These are phyloP conservation scores for Ophraella communa DNA, from an alignment of 2,888 invertebrate genomes.

Conservation along the genomic window DNA sequence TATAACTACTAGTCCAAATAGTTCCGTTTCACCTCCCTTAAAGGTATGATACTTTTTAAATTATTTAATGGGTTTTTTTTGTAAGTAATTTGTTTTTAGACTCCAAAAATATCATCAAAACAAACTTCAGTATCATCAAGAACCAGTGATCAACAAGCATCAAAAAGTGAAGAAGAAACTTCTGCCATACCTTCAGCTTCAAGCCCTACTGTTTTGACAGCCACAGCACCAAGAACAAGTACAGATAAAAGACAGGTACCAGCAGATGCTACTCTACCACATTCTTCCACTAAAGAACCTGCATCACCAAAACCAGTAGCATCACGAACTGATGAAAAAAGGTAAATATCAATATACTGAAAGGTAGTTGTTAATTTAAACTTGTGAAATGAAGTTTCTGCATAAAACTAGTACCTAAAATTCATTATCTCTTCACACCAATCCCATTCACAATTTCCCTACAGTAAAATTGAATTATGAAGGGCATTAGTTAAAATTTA, in stretches of 20 bases:
- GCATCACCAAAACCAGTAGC: slow-evolving; percentile 54
- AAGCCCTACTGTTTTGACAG: slow-evolving; percentile 56
- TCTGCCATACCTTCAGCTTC: slow-evolving; percentile 53
- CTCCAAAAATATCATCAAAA: slow-evolving; percentile 38
- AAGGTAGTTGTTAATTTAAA: too few species aligned
- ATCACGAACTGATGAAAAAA: slow-evolving; percentile 52
- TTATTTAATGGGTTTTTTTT: too few species aligned
- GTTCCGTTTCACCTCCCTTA: slow-evolving; percentile 61
- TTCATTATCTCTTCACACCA: too few species aligned
- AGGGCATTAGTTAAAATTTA: too few species aligned
- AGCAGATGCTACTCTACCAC: slow-evolving; percentile 54
- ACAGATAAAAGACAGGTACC: slow-evolving; percentile 53
- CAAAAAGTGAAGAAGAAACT: slow-evolving; percentile 53
- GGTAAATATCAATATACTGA: too few species aligned
- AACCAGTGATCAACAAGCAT: slow-evolving; percentile 63
- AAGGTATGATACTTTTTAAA: slow-evolving; percentile 52
- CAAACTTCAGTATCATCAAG: slow-evolving; percentile 38
- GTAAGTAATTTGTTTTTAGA: too few species aligned
- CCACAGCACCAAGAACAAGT: slow-evolving; percentile 55
- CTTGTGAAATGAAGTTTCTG: too few species aligned
- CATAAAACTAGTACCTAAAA: too few species aligned
- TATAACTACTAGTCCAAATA: slow-evolving; percentile 75
- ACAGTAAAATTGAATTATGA: too few species aligned
- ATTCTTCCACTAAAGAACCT: slow-evolving; percentile 53
- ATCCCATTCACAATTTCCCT: too few species aligned